Evolutionary conservation across 2,888 invertebrate genomes (phyloP).

Genomic region (Agelastica alni): DNA sequence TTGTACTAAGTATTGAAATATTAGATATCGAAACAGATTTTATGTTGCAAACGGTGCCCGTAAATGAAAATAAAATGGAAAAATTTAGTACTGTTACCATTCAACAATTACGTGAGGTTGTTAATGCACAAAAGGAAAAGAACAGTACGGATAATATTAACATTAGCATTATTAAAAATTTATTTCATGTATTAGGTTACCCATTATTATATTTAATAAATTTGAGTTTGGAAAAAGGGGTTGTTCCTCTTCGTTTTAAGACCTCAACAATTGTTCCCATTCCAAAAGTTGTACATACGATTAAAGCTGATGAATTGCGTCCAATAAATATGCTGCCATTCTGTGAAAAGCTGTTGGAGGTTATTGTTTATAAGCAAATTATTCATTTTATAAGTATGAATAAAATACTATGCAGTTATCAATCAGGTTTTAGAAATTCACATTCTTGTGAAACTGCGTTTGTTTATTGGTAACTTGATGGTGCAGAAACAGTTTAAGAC

Average conservation of each 20-base stretch:
- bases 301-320: slow-evolving; percentile 8
- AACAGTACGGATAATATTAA: slow-evolving; percentile 1
- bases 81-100: background rate
- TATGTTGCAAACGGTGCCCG: background rate
- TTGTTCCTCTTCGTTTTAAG: slow-evolving; percentile 4
- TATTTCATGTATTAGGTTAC: slow-evolving; percentile 4
- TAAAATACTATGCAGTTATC: slow-evolving; percentile 4
- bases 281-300: background rate
- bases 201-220: slow-evolving; percentile 3
- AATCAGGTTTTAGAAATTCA: slow-evolving; percentile 7
- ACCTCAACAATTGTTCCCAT: slow-evolving; percentile 5
- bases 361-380: slow-evolving; percentile 2
- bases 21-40: background rate
- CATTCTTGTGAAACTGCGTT: slow-evolving; percentile 1
- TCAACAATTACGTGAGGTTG: background rate
- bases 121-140: slow-evolving; percentile 1
- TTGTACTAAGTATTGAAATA: background rate
- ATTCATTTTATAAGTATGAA: slow-evolving; percentile 2
- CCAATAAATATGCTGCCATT: slow-evolving; percentile 7
- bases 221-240: slow-evolving; percentile 4
- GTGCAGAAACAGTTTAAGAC: too few relatives aligned
- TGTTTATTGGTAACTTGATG: too few relatives aligned
- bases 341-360: slow-evolving; percentile 3
- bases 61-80: slow-evolving; percentile 1
- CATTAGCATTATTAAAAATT: slow-evolving; percentile 2